These are phyloP conservation scores for Pristionchus exspectatus DNA, from an alignment of 2,888 invertebrate species.

Conservation along the genomic window DNA sequence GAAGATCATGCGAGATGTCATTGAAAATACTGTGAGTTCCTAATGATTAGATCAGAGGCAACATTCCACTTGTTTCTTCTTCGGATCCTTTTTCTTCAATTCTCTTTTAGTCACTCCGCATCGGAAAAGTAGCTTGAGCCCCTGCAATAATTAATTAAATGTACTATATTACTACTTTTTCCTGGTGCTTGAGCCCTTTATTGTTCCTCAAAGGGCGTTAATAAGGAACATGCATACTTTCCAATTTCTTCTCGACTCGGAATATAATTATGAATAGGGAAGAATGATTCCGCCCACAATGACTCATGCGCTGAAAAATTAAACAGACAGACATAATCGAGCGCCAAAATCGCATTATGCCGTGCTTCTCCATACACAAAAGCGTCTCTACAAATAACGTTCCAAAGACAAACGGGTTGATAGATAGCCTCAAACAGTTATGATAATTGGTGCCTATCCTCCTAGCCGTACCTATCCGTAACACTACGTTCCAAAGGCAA, in stretches of 20 bases:
- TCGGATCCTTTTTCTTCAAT: neutral
- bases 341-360: neutral
- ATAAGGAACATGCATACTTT: neutral
- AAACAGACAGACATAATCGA: neutral
- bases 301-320: neutral
- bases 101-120: conserved; percentile 13
- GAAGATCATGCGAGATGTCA: too few relatives aligned
- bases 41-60: neutral
- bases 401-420: too few relatives aligned
- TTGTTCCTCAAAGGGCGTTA: too few relatives aligned
- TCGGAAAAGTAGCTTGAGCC: conserved; percentile 43
- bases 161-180: neutral
- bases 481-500: neutral
- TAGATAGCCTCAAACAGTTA: too few relatives aligned
- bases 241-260: neutral
- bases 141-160: conserved; percentile 13
- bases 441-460: too few relatives aligned
- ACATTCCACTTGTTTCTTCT: conserved; percentile 18
- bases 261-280: neutral
- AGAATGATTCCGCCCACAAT: neutral
- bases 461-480: too few relatives aligned
- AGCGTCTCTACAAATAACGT: neutral
- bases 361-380: neutral
- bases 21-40: too few relatives aligned
- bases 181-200: neutral